Evolutionary conservation across 2,797 vertebrate genomes (phyloP).

Genomic region (Menidia menidia): DNA sequence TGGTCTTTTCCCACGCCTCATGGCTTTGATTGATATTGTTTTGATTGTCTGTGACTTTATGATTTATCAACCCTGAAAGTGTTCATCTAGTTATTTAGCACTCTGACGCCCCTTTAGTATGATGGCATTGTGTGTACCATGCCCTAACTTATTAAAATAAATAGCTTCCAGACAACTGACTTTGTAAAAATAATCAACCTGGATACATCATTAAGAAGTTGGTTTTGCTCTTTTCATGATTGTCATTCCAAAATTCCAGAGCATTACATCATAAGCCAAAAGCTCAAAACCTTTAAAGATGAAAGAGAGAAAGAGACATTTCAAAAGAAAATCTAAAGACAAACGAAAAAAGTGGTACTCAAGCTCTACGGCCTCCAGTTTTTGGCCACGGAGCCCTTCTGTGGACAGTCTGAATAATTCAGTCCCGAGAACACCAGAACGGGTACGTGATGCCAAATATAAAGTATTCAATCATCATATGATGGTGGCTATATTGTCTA

Average conservation of each 20-base stretch:
- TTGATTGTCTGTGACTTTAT: slow-evolving; percentile 61
- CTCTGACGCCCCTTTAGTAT: slow-evolving; percentile 51
- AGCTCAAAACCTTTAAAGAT: background rate
- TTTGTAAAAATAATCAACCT: background rate
- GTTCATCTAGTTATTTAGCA: slow-evolving; percentile 65
- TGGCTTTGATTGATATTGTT: slow-evolving; percentile 69
- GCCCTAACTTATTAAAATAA: slow-evolving; percentile 32
- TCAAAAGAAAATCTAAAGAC: background rate
- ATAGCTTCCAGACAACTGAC: slow-evolving; percentile 5
- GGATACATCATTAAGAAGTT: too few relatives aligned
- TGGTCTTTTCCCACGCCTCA: slow-evolving; percentile 41
- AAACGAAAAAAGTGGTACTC: background rate
- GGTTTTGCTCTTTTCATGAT: background rate
- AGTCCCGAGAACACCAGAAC: background rate
- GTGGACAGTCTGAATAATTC: background rate
- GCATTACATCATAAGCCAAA: background rate
- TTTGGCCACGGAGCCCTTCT: background rate
- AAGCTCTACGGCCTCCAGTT: background rate
- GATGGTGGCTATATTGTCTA: background rate
- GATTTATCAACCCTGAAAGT: slow-evolving; percentile 61
- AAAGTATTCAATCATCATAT: too few relatives aligned
- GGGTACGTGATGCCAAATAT: background rate
- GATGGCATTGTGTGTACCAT: slow-evolving; percentile 45
- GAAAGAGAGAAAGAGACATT: background rate
- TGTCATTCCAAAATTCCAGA: background rate